Evolutionary conservation across 2,797 vertebrate genomes (phyloP), one percentile per base, ranked within the genome.

Genomic region (Acrocephalus scirpaceus): DNA sequence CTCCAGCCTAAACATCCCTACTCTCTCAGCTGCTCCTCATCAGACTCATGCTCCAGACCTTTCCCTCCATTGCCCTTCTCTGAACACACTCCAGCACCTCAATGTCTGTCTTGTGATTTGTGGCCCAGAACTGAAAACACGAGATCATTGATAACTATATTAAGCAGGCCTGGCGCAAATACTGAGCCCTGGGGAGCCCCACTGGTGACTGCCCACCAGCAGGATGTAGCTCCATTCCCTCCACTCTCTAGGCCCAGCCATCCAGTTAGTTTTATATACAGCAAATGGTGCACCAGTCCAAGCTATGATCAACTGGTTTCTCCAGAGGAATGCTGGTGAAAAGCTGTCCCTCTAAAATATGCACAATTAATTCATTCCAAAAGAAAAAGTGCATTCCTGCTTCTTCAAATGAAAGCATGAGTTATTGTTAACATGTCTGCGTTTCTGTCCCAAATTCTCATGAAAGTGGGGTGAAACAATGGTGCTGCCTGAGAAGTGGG

Each of bases 71-170:
- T 82, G 56, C 34, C 38, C 23, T 73, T 18, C 56, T 38, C 40
- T 18, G 23, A 9, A 30, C 34, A 10, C 0, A 0, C 20, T 69
- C 23, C 23, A 73, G 27, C 23, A 10, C 16, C 11, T 77, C 76
- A 47, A 0, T n/a, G 19, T 38, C 4, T 8, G 1, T 44, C 16
- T 19, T 17, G 10, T 7, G 26, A 1, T 19, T n/a, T 47, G 34
- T 5, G 20, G 11, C 20, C 15, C 34, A 73, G 22, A 64, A 25
- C 34, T 53, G 61, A 54, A 38, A 69, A n/a, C 34, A 30, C 8
- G 25, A 13, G n/a, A 34, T 65, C 10, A 7, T 20, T n/a, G 42
- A 27, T 51, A 20, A 60, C 36, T 26, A 9, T n/a, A 16, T 7
- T 17, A 32, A 79, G 22, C 42, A 61, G 40, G 18, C 13, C 29